These are phyloP conservation scores for Heterochromis multidens DNA, from an alignment of 2,113 vertebrate genomes.

Conservation along the genomic window DNA sequence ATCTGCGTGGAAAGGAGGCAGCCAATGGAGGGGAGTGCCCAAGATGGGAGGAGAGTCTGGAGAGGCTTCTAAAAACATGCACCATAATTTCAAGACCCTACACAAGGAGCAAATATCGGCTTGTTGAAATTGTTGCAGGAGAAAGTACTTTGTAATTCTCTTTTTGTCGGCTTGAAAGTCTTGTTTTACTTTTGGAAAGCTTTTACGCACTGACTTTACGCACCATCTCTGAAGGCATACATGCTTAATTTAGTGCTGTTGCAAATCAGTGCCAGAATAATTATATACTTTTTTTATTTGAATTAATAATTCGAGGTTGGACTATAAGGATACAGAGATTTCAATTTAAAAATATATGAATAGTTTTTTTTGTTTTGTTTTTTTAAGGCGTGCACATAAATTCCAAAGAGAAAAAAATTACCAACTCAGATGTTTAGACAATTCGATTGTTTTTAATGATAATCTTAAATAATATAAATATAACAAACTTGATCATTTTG, in stretches of 20 bases:
- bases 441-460: neutral
- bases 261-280: neutral
- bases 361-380: fast-evolving
- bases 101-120: neutral
- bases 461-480: neutral
- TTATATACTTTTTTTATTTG: neutral
- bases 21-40: slow-evolving; percentile 77
- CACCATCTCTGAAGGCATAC: neutral
- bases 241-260: neutral
- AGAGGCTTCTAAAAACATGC: slow-evolving; percentile 32
- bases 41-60: slow-evolving; percentile 60
- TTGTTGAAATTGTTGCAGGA: neutral
- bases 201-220: slow-evolving; percentile 43
- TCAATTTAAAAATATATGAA: fast-evolving
- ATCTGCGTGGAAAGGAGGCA: slow-evolving; percentile 53
- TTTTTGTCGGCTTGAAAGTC: neutral
- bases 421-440: neutral
- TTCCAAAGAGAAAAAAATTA: neutral
- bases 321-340: neutral
- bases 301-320: neutral
- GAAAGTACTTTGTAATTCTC: neutral
- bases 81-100: neutral
- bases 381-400: neutral
- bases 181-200: neutral
- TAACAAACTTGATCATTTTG: neutral